Conservation (phyloP, 2,113 vertebrate species). For the Hemibagrus wyckioides region DNA sequence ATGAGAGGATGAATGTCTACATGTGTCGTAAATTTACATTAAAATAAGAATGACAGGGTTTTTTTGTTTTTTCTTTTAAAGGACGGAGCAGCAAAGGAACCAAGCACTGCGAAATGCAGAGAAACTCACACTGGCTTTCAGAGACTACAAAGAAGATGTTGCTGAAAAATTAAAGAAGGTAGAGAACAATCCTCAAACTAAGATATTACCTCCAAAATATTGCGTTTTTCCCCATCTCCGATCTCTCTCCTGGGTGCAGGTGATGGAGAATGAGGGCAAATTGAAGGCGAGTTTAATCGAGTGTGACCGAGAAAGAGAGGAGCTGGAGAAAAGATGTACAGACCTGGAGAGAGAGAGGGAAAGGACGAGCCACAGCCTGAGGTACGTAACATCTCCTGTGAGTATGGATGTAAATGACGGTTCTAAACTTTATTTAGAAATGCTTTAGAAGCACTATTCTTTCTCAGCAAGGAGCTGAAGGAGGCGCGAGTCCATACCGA, state of each 20-base stretch:
- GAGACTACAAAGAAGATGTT: constrained; percentile 81
- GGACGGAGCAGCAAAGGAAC: constrained; percentile 90
- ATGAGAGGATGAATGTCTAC: background rate
- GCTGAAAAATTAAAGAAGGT: constrained; percentile 83
- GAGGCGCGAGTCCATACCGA: constrained; percentile 71
- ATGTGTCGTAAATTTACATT: too few relatives aligned
- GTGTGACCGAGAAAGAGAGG: constrained; percentile 81
- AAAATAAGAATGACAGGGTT: background rate
- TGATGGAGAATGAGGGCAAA: constrained; percentile 78
- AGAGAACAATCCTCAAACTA: background rate
- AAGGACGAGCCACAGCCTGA: constrained; percentile 72
- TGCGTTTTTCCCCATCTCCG: background rate
- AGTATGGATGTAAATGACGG: too few relatives aligned
- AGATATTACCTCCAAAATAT: background rate
- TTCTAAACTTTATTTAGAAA: too few relatives aligned
- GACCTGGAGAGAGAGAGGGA: constrained; percentile 75
- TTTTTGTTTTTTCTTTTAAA: background rate
- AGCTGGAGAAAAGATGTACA: constrained; percentile 75
- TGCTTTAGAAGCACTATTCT: background rate
- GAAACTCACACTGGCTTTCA: constrained; percentile 83
- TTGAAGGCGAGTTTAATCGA: constrained; percentile 76
- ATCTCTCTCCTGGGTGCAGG: constrained; percentile 69
- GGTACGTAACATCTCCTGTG: constrained; percentile 64
- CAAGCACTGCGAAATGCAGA: constrained; percentile 86
- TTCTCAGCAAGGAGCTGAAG: constrained; percentile 73